A percentile compares a stretch with the other conserved stretches of the same genome.
These are phyloP conservation scores for Bufo bufo DNA, from an alignment of 2,113 vertebrate genomes.

Conservation along the genomic window DNA sequence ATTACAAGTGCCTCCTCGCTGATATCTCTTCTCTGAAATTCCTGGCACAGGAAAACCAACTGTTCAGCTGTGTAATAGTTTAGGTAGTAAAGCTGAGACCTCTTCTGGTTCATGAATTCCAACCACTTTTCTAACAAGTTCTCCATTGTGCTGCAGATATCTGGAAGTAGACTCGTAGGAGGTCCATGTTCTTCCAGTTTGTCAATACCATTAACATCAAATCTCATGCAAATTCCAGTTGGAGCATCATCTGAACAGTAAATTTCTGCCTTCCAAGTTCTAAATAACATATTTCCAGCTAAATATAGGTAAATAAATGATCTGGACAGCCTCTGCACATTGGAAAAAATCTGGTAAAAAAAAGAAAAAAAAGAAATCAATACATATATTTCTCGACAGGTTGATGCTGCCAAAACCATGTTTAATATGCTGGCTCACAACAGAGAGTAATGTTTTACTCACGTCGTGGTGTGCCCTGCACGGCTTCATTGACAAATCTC, in stretches of 20 bases:
- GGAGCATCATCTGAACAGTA: conserved; percentile 67
- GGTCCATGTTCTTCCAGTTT: conserved; percentile 71
- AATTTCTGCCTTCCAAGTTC: conserved; percentile 79
- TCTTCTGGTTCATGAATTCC: conserved; percentile 77
- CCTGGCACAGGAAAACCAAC: conserved; percentile 82
- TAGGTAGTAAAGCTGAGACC: conserved; percentile 80
- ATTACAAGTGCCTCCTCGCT: conserved; percentile 81
- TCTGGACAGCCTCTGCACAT: conserved; percentile 81
- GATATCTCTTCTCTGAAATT: conserved; percentile 67
- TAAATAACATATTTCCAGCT: conserved; percentile 90
- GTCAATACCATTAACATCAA: conserved; percentile 67
- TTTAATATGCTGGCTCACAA: too few species aligned
- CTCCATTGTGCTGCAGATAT: conserved; percentile 87
- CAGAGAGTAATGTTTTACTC: too few species aligned
- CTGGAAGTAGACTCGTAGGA: conserved; percentile 72
- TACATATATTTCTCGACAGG: neutral
- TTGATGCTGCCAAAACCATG: too few species aligned
- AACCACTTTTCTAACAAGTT: conserved; percentile 81
- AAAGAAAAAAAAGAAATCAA: neutral
- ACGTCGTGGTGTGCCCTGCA: too few species aligned
- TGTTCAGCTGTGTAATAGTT: conserved; percentile 94
- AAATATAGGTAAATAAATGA: conserved; percentile 84
- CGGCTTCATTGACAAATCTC: too few species aligned
- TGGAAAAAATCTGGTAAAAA: conserved; percentile 77
- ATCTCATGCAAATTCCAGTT: conserved; percentile 77